Conservation (phyloP, 2,113 vertebrate genomes). For the Platycercus adscitus region DNA sequence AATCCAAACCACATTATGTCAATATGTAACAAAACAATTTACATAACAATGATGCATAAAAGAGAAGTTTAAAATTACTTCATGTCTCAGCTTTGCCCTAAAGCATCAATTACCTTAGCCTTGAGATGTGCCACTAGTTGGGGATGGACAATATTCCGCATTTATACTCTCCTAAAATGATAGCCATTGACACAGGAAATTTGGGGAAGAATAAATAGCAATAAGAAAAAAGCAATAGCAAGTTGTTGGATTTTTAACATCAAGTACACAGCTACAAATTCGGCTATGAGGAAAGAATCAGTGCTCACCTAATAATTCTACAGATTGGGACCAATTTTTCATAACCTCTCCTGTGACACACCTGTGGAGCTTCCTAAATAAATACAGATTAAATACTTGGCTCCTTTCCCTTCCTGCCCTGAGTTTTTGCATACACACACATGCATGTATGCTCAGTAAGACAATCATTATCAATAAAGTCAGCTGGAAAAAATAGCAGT, state of each 20-base stretch:
- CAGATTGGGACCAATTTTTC: neutral
- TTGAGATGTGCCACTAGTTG: neutral
- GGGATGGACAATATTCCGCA: neutral
- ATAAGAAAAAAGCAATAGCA: neutral
- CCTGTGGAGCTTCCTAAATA: neutral
- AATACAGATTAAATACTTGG: neutral
- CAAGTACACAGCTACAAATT: neutral
- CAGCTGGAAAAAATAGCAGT: neutral
- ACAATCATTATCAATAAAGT: neutral
- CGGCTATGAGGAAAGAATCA: neutral
- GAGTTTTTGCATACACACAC: neutral
- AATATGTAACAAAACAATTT: slow-evolving; percentile 37
- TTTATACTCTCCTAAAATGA: neutral
- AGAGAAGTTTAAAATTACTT: neutral
- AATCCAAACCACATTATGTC: slow-evolving; percentile 39
- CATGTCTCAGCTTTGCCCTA: slow-evolving; percentile 1
- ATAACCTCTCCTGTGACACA: neutral
- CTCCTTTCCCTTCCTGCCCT: neutral
- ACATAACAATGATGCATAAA: slow-evolving; percentile 12
- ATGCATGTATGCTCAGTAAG: fast-evolving
- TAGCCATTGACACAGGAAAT: neutral
- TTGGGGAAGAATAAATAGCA: neutral
- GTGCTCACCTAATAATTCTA: neutral
- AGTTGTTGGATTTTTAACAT: neutral
- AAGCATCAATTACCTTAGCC: slow-evolving; percentile 16